These are phyloP conservation scores for Spea multiplicata DNA, from an alignment of 2,113 vertebrate genomes.

Conservation along the genomic window DNA sequence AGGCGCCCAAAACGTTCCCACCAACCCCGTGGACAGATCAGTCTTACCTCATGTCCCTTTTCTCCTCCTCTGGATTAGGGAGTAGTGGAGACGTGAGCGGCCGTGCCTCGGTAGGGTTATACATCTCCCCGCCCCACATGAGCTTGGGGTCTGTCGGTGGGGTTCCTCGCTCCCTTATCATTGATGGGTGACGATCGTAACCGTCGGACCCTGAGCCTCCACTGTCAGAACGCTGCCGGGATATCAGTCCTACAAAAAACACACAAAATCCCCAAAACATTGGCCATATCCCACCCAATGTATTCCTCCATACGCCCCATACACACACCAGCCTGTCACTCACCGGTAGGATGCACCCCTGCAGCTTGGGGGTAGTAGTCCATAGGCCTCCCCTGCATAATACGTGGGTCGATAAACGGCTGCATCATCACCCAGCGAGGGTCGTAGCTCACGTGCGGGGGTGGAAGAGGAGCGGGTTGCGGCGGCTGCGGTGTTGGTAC, in stretches of 20 bases:
- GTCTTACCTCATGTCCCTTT: conserved; percentile 75
- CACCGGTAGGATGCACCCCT: conserved; percentile 83
- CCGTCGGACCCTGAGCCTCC: conserved; percentile 86
- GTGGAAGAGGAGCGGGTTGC: conserved; percentile 65
- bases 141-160: conserved; percentile 87
- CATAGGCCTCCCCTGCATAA: conserved; percentile 85
- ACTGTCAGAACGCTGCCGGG: conserved; percentile 87
- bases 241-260: conserved; percentile 70
- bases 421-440: conserved; percentile 94
- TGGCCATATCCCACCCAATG: too few relatives aligned
- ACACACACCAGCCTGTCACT: conserved; percentile 35
- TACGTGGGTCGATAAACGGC: conserved; percentile 86
- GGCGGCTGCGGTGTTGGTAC: conserved; percentile 4
- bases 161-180: conserved; percentile 75
- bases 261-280: background rate
- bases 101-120: conserved; percentile 69
- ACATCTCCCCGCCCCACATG: conserved; percentile 83
- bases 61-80: conserved; percentile 76
- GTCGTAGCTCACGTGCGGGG: conserved; percentile 84
- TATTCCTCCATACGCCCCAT: too few relatives aligned
- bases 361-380: conserved; percentile 82
- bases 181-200: conserved; percentile 75
- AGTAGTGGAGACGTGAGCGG: conserved; percentile 74
- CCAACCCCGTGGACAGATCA: too few relatives aligned
- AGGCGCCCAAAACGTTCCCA: too few relatives aligned